Evolutionary conservation across 35 echinoderm and acorn worm genomes (phyloP), one percentile per base, ranked within the genome.

Genomic region (Apostichopus japonicus): DNA sequence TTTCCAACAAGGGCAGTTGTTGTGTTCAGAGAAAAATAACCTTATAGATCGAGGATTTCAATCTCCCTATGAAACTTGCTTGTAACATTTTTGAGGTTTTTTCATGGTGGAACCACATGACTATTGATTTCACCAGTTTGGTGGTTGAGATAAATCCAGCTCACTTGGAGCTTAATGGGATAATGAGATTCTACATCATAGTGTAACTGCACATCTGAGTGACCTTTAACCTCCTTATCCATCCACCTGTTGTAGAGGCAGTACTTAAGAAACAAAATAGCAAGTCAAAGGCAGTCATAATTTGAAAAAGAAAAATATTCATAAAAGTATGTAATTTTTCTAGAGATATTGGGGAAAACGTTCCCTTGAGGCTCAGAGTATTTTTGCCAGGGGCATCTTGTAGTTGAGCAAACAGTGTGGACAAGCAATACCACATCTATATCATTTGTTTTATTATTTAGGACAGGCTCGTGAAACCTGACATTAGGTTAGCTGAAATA

Each of bases 161-260:
- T 54, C 51, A 54, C 79, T 83, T 54, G 44, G 79, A 83, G 79
- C 79, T 55, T 83, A 83, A 83, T 83, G 54, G 79, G 51, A 83
- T 83, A 83, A 83, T 83, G 79, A 54, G 79, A 55, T 83, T 17
- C 79, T 55, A 54, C 33, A 54, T 54, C 44, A 8, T 54, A 83
- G 51, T 83, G 19, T 52, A 24, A 6, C 33, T 33, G 79, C 54
- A 54, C 79, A 44, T 83, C 54, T 54, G 33, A 54, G 24, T 54
- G 17, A 44, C 79, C 79, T 83, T 54, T 83, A 52, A 83, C 44
- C 79, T 83, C 5, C 54, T 4, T 10, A 83, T 44, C 0, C 79
- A 15, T 83, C 79, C 79, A 83, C 79, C 79, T 83, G 79, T 83
- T 83, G 11, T 52, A 10, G 10, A 17, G 63, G 10, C 4, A 14